These are phyloP conservation scores for Contarinia nasturtii DNA, from an alignment of 1,140 invertebrate genomes.

Conservation along the genomic window DNA sequence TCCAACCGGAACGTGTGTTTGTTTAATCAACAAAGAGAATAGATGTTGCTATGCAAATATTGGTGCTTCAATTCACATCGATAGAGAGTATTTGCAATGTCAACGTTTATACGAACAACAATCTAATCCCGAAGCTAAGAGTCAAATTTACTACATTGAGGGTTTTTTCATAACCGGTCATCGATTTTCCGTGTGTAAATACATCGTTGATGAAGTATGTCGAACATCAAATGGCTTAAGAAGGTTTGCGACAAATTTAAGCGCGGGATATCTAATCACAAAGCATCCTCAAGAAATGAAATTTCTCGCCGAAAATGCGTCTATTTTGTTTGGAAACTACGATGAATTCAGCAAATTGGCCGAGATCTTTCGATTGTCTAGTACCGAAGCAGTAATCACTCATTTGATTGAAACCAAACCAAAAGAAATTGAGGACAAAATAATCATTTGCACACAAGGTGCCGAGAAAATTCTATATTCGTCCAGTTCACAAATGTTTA, in stretches of 20 bases:
- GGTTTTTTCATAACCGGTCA: conserved; percentile 34
- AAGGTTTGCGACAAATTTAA: conserved; percentile 17
- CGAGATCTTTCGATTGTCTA: too few species aligned
- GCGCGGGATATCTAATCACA: too few species aligned
- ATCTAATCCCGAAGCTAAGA: conserved; percentile 10
- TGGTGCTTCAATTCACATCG: conserved; percentile 30
- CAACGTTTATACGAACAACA: conserved; percentile 4
- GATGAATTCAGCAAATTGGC: too few species aligned
- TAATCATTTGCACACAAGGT: too few species aligned
- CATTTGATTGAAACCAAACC: too few species aligned
- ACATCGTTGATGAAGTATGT: conserved; percentile 46
- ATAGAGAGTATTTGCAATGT: conserved; percentile 5
- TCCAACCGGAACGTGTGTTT: conserved; percentile 41
- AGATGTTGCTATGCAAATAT: conserved; percentile 35
- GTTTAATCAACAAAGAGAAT: conserved; percentile 32
- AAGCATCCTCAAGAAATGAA: too few species aligned
- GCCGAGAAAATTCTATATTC: too few species aligned
- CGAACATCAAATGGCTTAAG: conserved; percentile 44
- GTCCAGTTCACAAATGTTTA: too few species aligned
- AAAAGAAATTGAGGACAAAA: too few species aligned
- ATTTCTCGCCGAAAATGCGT: too few species aligned
- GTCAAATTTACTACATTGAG: conserved; percentile 31
- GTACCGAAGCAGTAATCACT: too few species aligned
- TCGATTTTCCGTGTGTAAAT: conserved; percentile 28
- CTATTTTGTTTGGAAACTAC: too few species aligned